These are phyloP conservation scores for Molossus alvarezi DNA, from an alignment of 2,797 vertebrate genomes.

Conservation along the genomic window DNA sequence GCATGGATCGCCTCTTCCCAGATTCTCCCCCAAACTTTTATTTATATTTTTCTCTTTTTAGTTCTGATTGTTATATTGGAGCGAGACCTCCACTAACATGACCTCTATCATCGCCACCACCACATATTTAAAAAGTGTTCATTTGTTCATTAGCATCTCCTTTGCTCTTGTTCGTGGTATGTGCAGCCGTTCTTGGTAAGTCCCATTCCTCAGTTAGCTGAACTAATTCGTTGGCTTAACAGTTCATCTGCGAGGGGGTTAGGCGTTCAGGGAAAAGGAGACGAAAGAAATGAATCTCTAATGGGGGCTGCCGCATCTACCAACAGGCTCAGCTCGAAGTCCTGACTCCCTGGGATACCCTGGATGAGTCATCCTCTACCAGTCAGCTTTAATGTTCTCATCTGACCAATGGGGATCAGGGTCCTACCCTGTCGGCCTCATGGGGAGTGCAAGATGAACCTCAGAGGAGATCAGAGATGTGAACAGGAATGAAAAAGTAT, in stretches of 20 bases:
- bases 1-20: neutral
- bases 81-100: neutral
- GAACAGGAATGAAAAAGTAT: conserved; percentile 64
- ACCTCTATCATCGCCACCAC: conserved; percentile 43
- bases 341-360: neutral
- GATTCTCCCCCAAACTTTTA: neutral
- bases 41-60: neutral
- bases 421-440: conserved; percentile 45
- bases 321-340: neutral
- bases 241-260: neutral
- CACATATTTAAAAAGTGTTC: neutral
- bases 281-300: neutral
- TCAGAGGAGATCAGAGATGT: conserved; percentile 67
- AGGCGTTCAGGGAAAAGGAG: neutral
- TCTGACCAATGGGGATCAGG: conserved; percentile 16
- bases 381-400: conserved; percentile 66
- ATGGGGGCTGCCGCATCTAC: neutral
- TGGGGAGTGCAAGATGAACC: conserved; percentile 47
- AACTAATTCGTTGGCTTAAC: conserved; percentile 12
- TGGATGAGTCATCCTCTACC: conserved; percentile 60
- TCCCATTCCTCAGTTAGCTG: neutral
- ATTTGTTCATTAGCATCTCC: conserved; percentile 22
- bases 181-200: conserved; percentile 38
- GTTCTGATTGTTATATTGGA: conserved; percentile 7
- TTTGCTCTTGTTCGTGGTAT: conserved; percentile 37